Evolutionary conservation across 2,797 vertebrate genomes (phyloP), one percentile per base, ranked within the genome.

Genomic region (Danio choprae): DNA sequence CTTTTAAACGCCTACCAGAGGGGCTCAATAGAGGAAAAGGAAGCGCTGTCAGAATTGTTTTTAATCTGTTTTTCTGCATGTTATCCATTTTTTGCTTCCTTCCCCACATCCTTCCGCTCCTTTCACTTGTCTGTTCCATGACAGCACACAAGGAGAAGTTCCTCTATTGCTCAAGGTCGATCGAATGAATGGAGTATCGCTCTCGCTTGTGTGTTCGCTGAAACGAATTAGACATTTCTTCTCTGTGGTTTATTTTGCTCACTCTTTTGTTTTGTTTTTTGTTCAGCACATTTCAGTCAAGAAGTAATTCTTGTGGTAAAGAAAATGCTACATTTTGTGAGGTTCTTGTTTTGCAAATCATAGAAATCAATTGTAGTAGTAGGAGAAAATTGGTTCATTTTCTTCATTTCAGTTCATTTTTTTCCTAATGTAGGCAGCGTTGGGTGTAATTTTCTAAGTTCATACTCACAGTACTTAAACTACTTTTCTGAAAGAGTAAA

Each of bases 1-100:
- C 68, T 80, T 80, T 69, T 78, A 82, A 83, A 81, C 18, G 83
- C 81, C 81, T 81, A 48, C 12, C 62, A 73, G 79, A 65, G 18
- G 79, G 80, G 86, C 78, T 89, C 87, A 87, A 73, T 48, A 85
- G 69, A 89, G 88, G 87, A 90, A 89, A 89, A 74, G 89, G 89
- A 92, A 91, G 86, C 83, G 80, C 70, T 82, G 89, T 86, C 84
- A 83, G 89, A 79, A 65, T 83, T 67, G 63, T 63, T 79, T 85
- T 87, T 77, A 80, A 56, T 91, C 87, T 74, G 85, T 89, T 88
- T 73, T 85, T 89, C 81, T 83, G 77, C 86, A 84, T 48, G 82
- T 87, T 88, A 89, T 84, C 88, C 77, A 89, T 50, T 82, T 85
- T 90, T 79, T 63, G 53, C 81, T 84, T 84, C 84, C 80, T 88